phyloP scores from a whole-genome alignment of 1,140 invertebrate species.

The Ips nitidus region DNA sequence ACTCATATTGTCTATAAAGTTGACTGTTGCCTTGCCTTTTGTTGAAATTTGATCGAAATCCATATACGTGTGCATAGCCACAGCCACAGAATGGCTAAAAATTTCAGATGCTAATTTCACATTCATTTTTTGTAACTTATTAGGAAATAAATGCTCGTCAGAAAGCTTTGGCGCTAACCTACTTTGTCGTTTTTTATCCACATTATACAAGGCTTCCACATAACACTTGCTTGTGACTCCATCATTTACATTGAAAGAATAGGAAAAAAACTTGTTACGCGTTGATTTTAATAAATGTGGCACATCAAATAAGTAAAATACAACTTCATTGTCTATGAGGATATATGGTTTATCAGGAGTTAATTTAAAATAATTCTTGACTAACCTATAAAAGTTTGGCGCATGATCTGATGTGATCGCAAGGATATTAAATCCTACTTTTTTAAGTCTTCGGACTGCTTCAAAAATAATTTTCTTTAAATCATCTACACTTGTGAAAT shows the following conservation, averaged over 20 bases:
- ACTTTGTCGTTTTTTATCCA: constrained; percentile 9
- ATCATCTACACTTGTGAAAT: constrained; percentile 11
- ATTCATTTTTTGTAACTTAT: constrained; percentile 14
- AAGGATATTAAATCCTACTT: constrained; percentile 14
- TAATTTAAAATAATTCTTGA: not conserved
- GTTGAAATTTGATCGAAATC: constrained; percentile 5
- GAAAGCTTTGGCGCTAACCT: constrained; percentile 9
- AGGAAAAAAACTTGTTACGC: not conserved
- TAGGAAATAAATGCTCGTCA: constrained; percentile 10
- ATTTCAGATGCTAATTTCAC: constrained; percentile 13
- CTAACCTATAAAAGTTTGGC: constrained; percentile 28
- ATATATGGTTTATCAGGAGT: constrained; percentile 17
- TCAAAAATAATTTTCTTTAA: constrained; percentile 22
- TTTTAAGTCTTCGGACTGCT: constrained; percentile 20
- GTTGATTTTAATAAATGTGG: constrained; percentile 1
- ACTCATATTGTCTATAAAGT: constrained; percentile 12
- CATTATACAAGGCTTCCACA: not conserved
- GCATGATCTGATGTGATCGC: constrained; percentile 17
- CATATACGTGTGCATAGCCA: constrained; percentile 20
- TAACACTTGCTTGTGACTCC: not conserved
- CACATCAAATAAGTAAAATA: constrained; percentile 4
- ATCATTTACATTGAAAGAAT: constrained; percentile 3
- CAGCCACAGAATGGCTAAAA: not conserved
- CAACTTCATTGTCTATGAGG: not conserved
- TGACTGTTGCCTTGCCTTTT: not conserved